These are phyloP conservation scores for Clarias macrocephalus DNA, from an alignment of 2,113 vertebrate genomes.

Conservation along the genomic window DNA sequence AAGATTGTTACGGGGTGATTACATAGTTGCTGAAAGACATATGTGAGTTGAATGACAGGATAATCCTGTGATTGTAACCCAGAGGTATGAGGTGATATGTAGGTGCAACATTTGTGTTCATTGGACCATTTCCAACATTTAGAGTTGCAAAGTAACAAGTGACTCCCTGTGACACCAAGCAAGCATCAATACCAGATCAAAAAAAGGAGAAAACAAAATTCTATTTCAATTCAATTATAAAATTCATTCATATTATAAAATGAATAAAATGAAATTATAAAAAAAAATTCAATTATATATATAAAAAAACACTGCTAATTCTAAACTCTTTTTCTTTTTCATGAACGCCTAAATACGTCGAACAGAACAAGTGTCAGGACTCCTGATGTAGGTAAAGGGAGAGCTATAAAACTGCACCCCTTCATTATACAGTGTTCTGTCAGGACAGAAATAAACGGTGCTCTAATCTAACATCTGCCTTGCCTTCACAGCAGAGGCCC, in stretches of 20 bases:
- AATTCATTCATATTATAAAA: too few relatives aligned
- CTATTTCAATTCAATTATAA: too few relatives aligned
- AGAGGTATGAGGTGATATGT: background rate
- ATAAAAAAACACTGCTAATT: background rate
- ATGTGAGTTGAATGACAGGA: background rate
- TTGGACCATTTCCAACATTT: background rate
- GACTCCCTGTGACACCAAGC: background rate
- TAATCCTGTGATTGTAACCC: slow-evolving; percentile 7
- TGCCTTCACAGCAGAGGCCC: slow-evolving; percentile 1
- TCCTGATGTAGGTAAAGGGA: too few relatives aligned
- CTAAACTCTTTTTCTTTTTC: background rate
- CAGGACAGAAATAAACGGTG: slow-evolving; percentile 6
- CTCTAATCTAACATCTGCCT: slow-evolving; percentile 5
- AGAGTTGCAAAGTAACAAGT: background rate
- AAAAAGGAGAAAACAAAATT: background rate
- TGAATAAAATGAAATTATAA: too few relatives aligned
- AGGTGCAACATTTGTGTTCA: slow-evolving; percentile 7
- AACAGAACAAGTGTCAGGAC: background rate
- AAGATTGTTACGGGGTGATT: background rate
- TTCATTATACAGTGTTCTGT: background rate
- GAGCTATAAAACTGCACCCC: background rate
- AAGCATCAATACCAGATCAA: background rate
- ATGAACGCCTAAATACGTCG: background rate
- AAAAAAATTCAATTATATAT: too few relatives aligned
- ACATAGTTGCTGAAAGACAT: slow-evolving; percentile 3